Percentiles rank a stretch among this genome's conserved stretches.
Conservation (phyloP, 2,113 vertebrate species). For the Pangasianodon gigas region DNA sequence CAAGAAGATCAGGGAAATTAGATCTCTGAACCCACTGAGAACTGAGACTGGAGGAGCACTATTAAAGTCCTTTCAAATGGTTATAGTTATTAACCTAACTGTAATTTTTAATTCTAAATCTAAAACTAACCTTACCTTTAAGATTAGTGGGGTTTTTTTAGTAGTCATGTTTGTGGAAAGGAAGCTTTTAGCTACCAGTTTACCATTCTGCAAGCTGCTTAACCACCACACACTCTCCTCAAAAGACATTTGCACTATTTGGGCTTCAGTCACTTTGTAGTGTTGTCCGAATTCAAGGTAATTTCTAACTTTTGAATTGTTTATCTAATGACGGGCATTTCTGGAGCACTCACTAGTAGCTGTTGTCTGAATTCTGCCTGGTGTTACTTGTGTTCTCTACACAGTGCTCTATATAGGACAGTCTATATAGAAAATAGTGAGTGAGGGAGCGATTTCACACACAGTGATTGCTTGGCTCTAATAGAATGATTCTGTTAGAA, state of each 20-base stretch:
- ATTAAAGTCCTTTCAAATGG: neutral
- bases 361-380: neutral
- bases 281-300: neutral
- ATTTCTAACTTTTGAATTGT: neutral
- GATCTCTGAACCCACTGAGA: neutral
- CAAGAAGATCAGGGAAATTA: slow-evolving; percentile 4
- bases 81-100: neutral
- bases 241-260: neutral
- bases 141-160: neutral
- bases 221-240: neutral
- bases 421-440: neutral
- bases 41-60: neutral
- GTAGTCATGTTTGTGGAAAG: neutral
- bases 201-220: neutral
- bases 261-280: neutral
- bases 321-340: neutral
- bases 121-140: neutral
- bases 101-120: neutral
- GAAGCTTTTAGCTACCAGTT: neutral
- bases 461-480: neutral
- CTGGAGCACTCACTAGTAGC: neutral
- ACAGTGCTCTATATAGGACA: neutral
- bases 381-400: neutral
- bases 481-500: neutral
- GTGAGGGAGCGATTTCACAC: neutral